Evolutionary conservation across 2,113 vertebrate species (phyloP), one percentile per base, ranked within the genome.

Genomic region (Rhineura floridana): DNA sequence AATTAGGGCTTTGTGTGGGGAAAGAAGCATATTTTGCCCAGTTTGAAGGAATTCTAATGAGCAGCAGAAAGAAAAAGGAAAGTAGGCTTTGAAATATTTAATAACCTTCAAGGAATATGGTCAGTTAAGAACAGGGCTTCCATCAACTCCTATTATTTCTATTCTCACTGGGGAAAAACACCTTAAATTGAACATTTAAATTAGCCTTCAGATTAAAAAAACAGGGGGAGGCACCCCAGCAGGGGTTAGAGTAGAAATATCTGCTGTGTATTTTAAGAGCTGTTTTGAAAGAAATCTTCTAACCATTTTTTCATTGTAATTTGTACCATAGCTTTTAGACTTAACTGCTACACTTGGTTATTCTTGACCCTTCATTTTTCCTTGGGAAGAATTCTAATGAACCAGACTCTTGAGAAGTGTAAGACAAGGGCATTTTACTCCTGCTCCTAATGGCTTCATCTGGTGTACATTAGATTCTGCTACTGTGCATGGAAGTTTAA

Each of bases 291-390:
- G 52, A 13, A n/a, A 67, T 23, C 23, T 87, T 46, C 2, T 1
- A 30, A 81, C 28, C 33, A 3, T 81, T 79, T 62, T 73, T 77
- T 91, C 23, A 28, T 85, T 78, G 52, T 44, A 76, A 83, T 90
- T 87, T 92, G 21, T 75, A 50, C 88, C 85, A 46, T 28, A 3
- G 33, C 30, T 85, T 92, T 90, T 76, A 44, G 25, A 88, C 72
- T 88, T 89, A 52, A 88, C 28, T 62, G 33, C 39, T 77, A 1
- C 5, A n/a, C 39, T 90, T 82, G 33, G 33, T 81, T 72, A 65
- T 90, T 95, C 91, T 81, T 85, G 75, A 87, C 67, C 44, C 44
- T 44, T 90, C 50, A 10, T 86, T 93, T 90, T 91, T 85, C 85
- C 80, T 91, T n/a, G 6, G 83, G 79, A 83, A 76, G 91, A 81